Evolutionary conservation across 35 echinoderm and acorn worm species (phyloP).

Genomic region (Ptychodera flava): DNA sequence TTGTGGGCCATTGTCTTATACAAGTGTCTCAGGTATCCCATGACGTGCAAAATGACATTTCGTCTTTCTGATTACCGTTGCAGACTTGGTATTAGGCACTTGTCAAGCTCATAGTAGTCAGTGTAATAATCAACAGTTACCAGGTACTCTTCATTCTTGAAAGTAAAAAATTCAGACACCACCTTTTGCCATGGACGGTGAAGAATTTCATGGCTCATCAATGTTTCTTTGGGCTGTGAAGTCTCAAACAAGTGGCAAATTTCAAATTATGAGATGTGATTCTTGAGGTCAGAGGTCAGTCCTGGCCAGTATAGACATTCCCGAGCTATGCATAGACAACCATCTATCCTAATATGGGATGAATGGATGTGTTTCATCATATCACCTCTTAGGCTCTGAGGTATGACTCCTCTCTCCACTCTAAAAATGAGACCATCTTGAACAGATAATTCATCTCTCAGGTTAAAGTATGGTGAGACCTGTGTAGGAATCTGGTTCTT

Average conservation of each 20-base stretch:
- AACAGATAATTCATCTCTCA: conserved; percentile 50
- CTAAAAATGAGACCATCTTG: conserved; percentile 34
- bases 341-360: conserved; percentile 56
- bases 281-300: conserved; percentile 14
- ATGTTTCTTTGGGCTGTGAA: background rate
- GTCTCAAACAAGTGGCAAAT: background rate
- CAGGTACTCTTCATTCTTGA: background rate
- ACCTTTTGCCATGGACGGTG: background rate
- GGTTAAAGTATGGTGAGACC: conserved; percentile 46
- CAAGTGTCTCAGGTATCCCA: background rate
- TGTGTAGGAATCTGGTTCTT: conserved; percentile 32
- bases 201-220: background rate
- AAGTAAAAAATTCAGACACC: background rate
- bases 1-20: conserved; percentile 10
- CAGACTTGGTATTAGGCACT: background rate
- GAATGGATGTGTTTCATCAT: conserved; percentile 47
- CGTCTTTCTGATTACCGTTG: background rate
- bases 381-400: conserved; percentile 23
- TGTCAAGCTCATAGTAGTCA: background rate
- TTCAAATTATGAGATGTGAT: background rate
- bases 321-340: conserved; percentile 51
- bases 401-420: conserved; percentile 15
- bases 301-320: conserved; percentile 63
- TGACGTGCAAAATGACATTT: conserved; percentile 6
- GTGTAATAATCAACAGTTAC: conserved; percentile 10